Evolutionary conservation across 2,113 vertebrate genomes (phyloP), one percentile per base, ranked within the genome.

Genomic region (Psophia crepitans): DNA sequence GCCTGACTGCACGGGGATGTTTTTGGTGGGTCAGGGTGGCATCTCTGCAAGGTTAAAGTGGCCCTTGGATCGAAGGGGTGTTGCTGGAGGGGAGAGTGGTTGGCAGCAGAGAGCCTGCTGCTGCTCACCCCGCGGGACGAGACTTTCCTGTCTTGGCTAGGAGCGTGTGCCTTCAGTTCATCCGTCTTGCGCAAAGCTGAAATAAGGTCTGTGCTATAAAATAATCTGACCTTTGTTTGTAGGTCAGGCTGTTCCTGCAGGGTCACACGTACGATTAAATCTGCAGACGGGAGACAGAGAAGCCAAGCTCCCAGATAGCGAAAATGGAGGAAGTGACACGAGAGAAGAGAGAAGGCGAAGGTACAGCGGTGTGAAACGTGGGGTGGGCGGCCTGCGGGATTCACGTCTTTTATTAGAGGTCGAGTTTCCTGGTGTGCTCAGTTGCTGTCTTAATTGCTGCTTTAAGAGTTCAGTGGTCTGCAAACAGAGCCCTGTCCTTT

Each of bases 261-360:
- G 99, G 60, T 99, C 99, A 61, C 99, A 99, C 15, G 98, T 99
- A n/a, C 97, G 98, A 28, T 68, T 99, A 85, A 99, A 99, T 94
- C 98, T 99, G 82, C 99, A 99, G 97, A 99, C 99, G 0, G 99
- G 99, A 76, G 98, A 98, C 74, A 98, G 98, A 96, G 98, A 99
- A 97, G 99, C 98, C 91, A 98, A 98, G 74, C 96, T 99, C 86
- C 85, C 90, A 39, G 91, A 96, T 5, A 87, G 93, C 1, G 97
- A 98, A 60, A 97, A 98, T n/a, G 97, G 97, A 65, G 96, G 88
- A 85, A 84, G 86, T 37, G 97, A 97, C 23, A 90, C 71, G 5
- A 98, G 98, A 95, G 95, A 88, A 77, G 95, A 96, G 91, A 98
- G 88, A 60, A 96, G 98, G 92, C 98, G 97, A 46, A 98, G 99